phyloP scores from a whole-genome alignment of 2,888 invertebrate species.

The Phytoseiulus persimilis region DNA sequence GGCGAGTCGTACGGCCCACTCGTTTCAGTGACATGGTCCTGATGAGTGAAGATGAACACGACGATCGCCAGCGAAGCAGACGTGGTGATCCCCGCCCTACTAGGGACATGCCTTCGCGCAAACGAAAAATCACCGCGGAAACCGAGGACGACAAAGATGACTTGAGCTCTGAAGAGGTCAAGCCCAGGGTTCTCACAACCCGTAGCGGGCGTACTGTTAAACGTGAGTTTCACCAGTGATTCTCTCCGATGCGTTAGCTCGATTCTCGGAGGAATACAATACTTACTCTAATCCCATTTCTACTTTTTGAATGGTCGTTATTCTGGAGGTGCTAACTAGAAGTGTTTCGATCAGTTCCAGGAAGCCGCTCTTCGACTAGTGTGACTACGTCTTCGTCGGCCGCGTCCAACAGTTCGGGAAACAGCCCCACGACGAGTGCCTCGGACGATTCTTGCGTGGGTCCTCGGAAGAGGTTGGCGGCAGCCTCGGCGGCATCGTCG shows the following conservation, averaged over 20 bases:
- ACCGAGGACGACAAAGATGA: not conserved
- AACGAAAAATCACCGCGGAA: not conserved
- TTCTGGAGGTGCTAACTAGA: not conserved
- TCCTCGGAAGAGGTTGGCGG: not conserved
- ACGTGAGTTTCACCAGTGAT: not conserved
- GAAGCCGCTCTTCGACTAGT: not conserved
- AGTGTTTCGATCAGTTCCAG: not conserved
- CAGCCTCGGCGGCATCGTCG: not conserved
- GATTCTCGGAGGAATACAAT: too few relatives aligned
- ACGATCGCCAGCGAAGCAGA: not conserved
- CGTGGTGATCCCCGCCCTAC: not conserved
- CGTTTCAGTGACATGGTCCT: conserved; percentile 18
- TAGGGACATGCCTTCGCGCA: not conserved
- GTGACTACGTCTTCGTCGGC: not conserved
- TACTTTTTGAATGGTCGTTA: too few relatives aligned
- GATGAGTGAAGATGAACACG: conserved; percentile 15
- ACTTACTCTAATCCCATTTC: too few relatives aligned
- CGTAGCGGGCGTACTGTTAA: conserved; percentile 12
- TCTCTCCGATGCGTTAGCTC: too few relatives aligned
- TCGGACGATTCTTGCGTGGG: not conserved
- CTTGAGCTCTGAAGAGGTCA: not conserved
- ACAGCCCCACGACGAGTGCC: not conserved
- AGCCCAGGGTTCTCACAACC: conserved; percentile 15
- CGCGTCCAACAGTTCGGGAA: not conserved
- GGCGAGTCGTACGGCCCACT: conserved; percentile 30